Base-by-base conservation (phyloP, 2,888 invertebrate species). In the Drosophila barbarae region DNA sequence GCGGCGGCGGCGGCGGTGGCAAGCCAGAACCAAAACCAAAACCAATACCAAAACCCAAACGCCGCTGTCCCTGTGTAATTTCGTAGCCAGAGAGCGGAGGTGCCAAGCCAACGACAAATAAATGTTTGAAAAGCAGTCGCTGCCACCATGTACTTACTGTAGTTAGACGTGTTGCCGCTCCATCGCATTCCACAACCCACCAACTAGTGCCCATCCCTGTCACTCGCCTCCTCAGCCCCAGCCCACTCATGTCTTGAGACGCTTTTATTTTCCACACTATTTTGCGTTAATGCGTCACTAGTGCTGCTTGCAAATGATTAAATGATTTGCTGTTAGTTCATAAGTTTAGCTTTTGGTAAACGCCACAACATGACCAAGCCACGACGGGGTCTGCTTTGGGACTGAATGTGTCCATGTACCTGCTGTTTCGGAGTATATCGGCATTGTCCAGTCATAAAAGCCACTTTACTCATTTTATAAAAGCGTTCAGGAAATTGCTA, bases 31-130 rank as follows among this genome's bases (percentile, higher is more conserved):
- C 56, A 32, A 42, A 5, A 21, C 21, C 52, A 30, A 58, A 41
- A 42, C 72, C 28, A 53, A 53, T 12, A 34, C 26, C 53, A 34
- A 49, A 34, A 54, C 34, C 38, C 35, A 66, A 61, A 44, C 77
- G 72, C 65, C 63, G 72, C 63, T 78, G 76, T 73, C 85, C 83
- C 52, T 78, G 78, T 78, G 83, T 84, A 80, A 78, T 78, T 56
- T 78, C 77, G 32, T 77, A 72, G 68, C 52, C 56, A 44, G 30
- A 60, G 42, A 57, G 46, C 47, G 32, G 47, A 55, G 54, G 54
- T 55, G 35, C 54, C 54, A 53, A 53, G 46, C 54, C 28, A 54
- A 47, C 30, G 32, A 67, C 41, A 34, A 49, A 68, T 68, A 68
- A 67, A 66, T 28, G 42, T 46, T 54, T 54, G 28, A 67, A 47